phyloP scores from a whole-genome alignment of 2,888 invertebrate species.

The Lithophane socia region DNA sequence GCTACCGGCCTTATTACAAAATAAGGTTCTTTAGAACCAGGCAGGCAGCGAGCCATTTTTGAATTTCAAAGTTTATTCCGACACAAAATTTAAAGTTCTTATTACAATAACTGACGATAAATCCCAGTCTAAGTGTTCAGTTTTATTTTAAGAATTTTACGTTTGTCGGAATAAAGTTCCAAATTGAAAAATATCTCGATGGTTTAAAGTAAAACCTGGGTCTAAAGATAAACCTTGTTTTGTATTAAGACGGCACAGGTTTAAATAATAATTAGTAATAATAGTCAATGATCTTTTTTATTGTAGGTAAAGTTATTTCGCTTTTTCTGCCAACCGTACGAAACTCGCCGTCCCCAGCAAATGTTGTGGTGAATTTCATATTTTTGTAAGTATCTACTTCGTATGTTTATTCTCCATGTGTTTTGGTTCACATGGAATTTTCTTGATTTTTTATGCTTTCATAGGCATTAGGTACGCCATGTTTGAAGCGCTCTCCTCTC shows the following conservation, averaged over 20 bases:
- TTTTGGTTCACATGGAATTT: conserved; percentile 90
- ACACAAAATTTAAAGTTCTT: no score
- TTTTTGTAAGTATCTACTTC: conserved; percentile 90
- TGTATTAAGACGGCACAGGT: no score
- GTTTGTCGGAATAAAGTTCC: no score
- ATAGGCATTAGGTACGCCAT: conserved; percentile 86
- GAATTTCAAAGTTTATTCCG: no score
- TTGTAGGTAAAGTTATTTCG: conserved; percentile 23
- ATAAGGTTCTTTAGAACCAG: no score
- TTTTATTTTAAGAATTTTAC: no score
- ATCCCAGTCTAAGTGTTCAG: no score
- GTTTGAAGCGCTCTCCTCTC: conserved; percentile 83
- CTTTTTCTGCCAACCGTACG: conserved; percentile 76
- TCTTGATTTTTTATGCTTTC: conserved; percentile 90
- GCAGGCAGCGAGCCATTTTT: no score
- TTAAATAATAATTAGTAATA: background rate
- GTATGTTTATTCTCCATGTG: conserved; percentile 90
- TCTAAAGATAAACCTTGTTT: no score
- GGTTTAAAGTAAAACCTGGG: no score
- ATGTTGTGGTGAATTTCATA: conserved; percentile 91
- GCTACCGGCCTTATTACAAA: background rate
- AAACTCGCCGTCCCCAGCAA: conserved; percentile 85
- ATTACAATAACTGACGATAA: no score
- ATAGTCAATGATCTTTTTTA: background rate
- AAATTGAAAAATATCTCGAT: no score